Evolutionary conservation across 2,113 vertebrate genomes (phyloP), one percentile per base, ranked within the genome.

Genomic region (Misgurnus mizolepis): DNA sequence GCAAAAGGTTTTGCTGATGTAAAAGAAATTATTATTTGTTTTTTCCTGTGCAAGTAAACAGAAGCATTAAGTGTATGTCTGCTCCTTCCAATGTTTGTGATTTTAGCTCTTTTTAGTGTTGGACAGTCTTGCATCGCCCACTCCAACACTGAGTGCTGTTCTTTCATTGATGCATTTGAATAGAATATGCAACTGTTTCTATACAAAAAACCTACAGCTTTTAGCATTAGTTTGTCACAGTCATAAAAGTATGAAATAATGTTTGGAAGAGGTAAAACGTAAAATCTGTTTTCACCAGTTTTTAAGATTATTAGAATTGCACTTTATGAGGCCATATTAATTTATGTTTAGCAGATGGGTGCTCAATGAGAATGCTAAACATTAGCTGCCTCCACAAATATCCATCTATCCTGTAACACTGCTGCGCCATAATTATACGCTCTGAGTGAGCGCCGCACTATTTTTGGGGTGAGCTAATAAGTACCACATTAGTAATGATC

Each of bases 391-490:
- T 77, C 75, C 49, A 66, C 75, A 77, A 77, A 77, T 77, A 77
- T 77, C 62, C 50, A 75, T 75, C 75, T 77, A 66, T 65, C 75
- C 49, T 77, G 41, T 77, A 66, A 53, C 62, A 67, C 34, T 66
- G 61, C 75, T 53, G 75, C 0, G 75, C 62, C 47, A 66, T 77
- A 77, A 77, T 77, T 77, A 77, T 55, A 66, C 49, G 75, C 75
- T 77, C 75, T 40, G 62, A 77, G 75, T 77, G 61, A 77, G 75
- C 47, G 15, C 49, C 66, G 62, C 27, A 18, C 75, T 77, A 77
- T 77, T 77, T 77, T 77, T 77, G 75, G 73, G 75, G 61, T 77
- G 75, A 66, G 62, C 75, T 77, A 77, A 77, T 77, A 66, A 77
- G 75, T 53, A 77, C 45, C 62, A 66, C 75, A 77, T 77, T 77